Percentiles rank a stretch among this genome's conserved stretches.
Evolutionary conservation across 2,888 invertebrate genomes (phyloP).

Genomic region (Norana najaformis): DNA sequence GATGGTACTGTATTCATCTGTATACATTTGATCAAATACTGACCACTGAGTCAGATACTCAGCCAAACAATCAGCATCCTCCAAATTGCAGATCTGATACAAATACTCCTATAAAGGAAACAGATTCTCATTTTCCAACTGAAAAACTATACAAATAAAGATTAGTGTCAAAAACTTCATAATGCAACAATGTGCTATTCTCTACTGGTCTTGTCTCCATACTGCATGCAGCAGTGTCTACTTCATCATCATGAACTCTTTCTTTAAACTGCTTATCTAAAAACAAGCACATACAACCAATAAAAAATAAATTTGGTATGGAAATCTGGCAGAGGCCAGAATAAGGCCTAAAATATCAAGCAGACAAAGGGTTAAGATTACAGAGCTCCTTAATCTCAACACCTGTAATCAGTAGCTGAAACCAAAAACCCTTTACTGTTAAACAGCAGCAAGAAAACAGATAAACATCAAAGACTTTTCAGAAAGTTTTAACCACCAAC

Average conservation of each 20-base stretch:
- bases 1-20: constrained; percentile 58
- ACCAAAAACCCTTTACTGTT: background rate
- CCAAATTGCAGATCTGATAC: constrained; percentile 55
- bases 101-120: constrained; percentile 53
- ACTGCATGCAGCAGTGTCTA: background rate
- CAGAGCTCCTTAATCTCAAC: background rate
- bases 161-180: background rate
- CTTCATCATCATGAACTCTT: no score
- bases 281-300: no score
- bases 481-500: background rate
- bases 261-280: no score
- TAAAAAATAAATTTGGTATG: no score
- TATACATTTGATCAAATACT: constrained; percentile 56
- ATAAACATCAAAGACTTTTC: background rate
- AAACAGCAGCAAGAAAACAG: background rate
- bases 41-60: constrained; percentile 57
- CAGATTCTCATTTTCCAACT: constrained; percentile 58
- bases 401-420: background rate
- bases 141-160: constrained; percentile 31
- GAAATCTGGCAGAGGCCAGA: no score
- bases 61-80: constrained; percentile 53
- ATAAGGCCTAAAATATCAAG: no score
- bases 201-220: background rate
- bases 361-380: no score
- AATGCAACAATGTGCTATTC: background rate